Evolutionary conservation across 2,888 invertebrate species (phyloP).

Genomic region (Eupithecia subfuscata): DNA sequence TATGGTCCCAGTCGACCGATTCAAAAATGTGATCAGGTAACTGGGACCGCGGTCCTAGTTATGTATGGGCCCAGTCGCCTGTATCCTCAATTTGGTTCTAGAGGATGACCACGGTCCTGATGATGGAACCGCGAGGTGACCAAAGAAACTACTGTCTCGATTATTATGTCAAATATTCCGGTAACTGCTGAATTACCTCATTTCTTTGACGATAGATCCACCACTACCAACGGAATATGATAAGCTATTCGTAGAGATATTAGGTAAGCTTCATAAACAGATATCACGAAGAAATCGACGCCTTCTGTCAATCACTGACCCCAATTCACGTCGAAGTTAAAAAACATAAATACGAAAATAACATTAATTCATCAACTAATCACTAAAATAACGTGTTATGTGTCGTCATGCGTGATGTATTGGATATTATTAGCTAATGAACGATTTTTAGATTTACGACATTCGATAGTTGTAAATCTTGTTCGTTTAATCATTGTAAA

Average conservation of each 20-base stretch:
- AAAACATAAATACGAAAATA: neutral
- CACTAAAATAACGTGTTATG: neutral
- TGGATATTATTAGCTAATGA: neutral
- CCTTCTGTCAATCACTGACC: neutral
- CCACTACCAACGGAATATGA: neutral
- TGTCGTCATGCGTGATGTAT: neutral
- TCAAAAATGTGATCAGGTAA: too few species aligned
- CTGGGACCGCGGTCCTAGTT: too few species aligned
- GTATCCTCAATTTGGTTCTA: too few species aligned
- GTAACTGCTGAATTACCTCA: too few species aligned
- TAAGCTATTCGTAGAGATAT: neutral
- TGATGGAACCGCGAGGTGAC: too few species aligned
- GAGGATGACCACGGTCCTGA: too few species aligned
- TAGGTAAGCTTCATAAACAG: neutral
- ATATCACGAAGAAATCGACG: neutral
- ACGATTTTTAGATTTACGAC: slow-evolving; percentile 11
- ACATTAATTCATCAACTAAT: neutral
- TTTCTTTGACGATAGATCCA: neutral
- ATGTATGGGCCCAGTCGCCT: too few species aligned
- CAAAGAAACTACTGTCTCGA: too few species aligned
- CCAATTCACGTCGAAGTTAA: neutral
- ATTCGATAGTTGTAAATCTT: slow-evolving; percentile 2
- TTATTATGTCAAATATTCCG: too few species aligned
- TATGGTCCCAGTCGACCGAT: too few species aligned
- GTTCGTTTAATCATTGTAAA: neutral